Evolutionary conservation across 2,888 invertebrate genomes (phyloP), one percentile per base, ranked within the genome.

Genomic region (Spodoptera littoralis): DNA sequence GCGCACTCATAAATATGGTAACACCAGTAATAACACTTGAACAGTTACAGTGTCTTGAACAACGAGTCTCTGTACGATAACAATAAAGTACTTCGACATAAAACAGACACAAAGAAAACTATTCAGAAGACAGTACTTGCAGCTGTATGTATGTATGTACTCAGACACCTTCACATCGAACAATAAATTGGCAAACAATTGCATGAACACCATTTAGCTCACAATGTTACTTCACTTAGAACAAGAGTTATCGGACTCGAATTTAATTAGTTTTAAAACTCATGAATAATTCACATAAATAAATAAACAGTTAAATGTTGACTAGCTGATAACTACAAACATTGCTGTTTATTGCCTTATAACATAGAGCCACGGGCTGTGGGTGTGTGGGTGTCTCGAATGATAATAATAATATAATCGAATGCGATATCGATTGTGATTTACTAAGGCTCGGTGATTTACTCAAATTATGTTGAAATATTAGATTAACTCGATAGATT

Each of bases 251-350:
- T 72, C 64, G 61, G 47, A 43, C 43, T 56, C 56, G 64, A 71
- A 73, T 65, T 68, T 52, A 77, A 77, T 73, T 66, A 61, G 18
- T 65, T 66, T 58, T 66, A 58, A 65, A 65, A 67, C 51, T 57
- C 58, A 81, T 77, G 68, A 73, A 79, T 79, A 65, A 77, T 77
- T 74, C 68, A 61, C 48, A 67, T 53, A 60, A 56, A 62, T 57
- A 63, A 55, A 60, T 48, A 45, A 53, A 72, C 58, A 71, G 69
- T 56, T 58, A 67, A 60, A 56, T 59, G 44, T 43, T 22, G 43
- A 56, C 61, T 46, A 36, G 54, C 58, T 43, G 65, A 70, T 65
- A 71, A 69, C 63, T 44, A 66, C 57, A 65, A 76, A 75, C 55
- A 67, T 64, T 60, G 55, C 61, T 18, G 18, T 18, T 55, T 60